phyloP scores from a whole-genome alignment of 92 coral and sea anemone species.

The Umimayanthus kanabou region DNA sequence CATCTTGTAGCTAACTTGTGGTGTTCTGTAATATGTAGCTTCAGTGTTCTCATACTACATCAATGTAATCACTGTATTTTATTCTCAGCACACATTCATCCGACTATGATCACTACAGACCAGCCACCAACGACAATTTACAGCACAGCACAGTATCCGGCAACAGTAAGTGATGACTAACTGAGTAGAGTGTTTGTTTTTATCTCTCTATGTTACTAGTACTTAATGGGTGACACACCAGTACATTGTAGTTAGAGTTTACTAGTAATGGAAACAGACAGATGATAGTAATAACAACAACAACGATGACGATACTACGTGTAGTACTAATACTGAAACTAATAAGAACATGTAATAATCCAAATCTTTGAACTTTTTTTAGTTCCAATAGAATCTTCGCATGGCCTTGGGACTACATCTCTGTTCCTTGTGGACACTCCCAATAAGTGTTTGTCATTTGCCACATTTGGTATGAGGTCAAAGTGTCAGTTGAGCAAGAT shows the following conservation, averaged over 20 bases:
- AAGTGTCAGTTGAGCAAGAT: not conserved
- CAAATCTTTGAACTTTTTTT: not conserved
- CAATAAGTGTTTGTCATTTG: not conserved
- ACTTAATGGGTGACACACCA: not conserved
- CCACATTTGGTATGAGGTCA: not conserved
- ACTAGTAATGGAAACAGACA: too few relatives aligned
- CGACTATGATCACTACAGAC: constrained; percentile 40
- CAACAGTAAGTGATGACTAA: constrained; percentile 13
- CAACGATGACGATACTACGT: not conserved
- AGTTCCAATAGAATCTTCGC: not conserved
- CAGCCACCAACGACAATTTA: constrained; percentile 38
- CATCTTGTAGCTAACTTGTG: too few relatives aligned
- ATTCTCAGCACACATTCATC: constrained; percentile 37
- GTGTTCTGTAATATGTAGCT: too few relatives aligned
- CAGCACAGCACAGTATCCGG: constrained; percentile 40
- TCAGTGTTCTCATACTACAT: not conserved
- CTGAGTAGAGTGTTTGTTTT: not conserved
- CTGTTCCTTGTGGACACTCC: not conserved
- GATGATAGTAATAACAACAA: too few relatives aligned
- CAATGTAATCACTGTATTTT: not conserved
- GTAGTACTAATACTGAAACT: too few relatives aligned
- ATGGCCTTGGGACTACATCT: not conserved
- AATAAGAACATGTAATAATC: not conserved
- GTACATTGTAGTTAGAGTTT: too few relatives aligned
- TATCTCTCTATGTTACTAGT: not conserved